phyloP scores from a whole-genome alignment of 2,797 vertebrate genomes.

The Psittacula derbiana region DNA sequence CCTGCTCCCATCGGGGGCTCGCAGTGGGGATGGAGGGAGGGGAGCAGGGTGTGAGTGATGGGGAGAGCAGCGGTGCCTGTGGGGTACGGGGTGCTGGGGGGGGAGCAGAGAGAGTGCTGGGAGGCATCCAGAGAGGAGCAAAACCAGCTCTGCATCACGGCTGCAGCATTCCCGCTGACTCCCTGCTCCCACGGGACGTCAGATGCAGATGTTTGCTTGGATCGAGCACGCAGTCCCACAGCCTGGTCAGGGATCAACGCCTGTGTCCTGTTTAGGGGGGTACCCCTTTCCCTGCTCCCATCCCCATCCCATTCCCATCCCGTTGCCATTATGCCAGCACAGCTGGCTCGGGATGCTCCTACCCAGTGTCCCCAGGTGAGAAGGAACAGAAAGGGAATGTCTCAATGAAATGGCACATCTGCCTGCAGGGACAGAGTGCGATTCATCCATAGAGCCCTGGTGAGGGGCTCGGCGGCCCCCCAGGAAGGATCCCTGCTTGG shows the following conservation, averaged over 20 bases:
- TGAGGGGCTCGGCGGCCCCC: rapidly evolving
- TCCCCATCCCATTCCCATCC: not conserved
- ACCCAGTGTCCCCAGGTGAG: not conserved
- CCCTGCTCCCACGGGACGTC: conserved; percentile 20
- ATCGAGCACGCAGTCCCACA: not conserved
- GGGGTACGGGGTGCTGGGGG: not conserved
- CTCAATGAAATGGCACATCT: not conserved
- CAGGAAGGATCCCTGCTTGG: not conserved
- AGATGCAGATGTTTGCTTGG: conserved; percentile 51
- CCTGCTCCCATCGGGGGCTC: rapidly evolving
- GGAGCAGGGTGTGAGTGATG: rapidly evolving
- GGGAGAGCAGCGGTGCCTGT: not conserved
- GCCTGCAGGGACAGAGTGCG: rapidly evolving
- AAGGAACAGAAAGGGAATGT: not conserved
- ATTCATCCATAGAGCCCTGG: rapidly evolving
- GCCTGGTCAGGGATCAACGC: not conserved
- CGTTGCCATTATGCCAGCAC: not conserved
- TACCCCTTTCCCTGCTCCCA: not conserved
- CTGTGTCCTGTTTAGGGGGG: not conserved
- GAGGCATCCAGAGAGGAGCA: conserved; percentile 36
- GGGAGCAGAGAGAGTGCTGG: not conserved
- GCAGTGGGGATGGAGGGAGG: not conserved
- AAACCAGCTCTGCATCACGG: not conserved
- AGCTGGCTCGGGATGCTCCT: not conserved
- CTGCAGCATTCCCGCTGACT: conserved; percentile 47